These are phyloP conservation scores for Imbricaverruca yamaguchii DNA, from an alignment of 2,888 invertebrate species.

Conservation along the genomic window DNA sequence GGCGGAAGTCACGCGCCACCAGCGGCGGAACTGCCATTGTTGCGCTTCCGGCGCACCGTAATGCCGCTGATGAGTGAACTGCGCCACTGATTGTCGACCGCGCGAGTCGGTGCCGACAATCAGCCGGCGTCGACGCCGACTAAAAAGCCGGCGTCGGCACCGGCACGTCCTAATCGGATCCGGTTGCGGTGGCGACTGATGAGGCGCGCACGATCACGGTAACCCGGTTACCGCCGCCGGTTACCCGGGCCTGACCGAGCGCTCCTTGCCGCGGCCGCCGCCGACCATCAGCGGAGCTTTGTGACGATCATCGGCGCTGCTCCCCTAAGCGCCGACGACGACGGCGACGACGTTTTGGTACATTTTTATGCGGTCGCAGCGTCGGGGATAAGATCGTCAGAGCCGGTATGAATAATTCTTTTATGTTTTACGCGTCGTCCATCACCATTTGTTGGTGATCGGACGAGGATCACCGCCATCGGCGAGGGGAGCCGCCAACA, in stretches of 20 bases:
- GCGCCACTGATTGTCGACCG: neutral
- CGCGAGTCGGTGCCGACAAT: neutral
- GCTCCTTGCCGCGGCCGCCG: neutral
- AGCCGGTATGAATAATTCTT: constrained; percentile 21
- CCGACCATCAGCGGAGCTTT: neutral
- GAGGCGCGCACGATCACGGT: neutral
- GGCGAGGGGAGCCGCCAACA: neutral
- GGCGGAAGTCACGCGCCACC: too few species aligned
- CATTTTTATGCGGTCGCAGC: constrained; percentile 12
- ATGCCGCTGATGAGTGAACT: neutral
- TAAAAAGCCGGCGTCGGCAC: neutral
- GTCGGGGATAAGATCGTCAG: constrained; percentile 7
- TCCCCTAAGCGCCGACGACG: constrained; percentile 16
- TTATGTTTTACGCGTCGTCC: constrained; percentile 21
- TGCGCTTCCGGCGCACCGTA: neutral
- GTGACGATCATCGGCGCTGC: neutral
- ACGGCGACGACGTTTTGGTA: neutral
- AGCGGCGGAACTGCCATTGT: neutral
- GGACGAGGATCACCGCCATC: neutral
- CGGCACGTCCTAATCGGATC: neutral
- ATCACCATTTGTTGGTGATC: constrained; percentile 18
- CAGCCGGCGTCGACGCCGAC: neutral
- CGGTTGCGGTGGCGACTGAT: neutral
- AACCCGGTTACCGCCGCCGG: too few species aligned
- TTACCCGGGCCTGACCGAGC: too few species aligned